Base-by-base conservation (phyloP, 2,888 invertebrate species). In the Subacronicta megacephala region DNA sequence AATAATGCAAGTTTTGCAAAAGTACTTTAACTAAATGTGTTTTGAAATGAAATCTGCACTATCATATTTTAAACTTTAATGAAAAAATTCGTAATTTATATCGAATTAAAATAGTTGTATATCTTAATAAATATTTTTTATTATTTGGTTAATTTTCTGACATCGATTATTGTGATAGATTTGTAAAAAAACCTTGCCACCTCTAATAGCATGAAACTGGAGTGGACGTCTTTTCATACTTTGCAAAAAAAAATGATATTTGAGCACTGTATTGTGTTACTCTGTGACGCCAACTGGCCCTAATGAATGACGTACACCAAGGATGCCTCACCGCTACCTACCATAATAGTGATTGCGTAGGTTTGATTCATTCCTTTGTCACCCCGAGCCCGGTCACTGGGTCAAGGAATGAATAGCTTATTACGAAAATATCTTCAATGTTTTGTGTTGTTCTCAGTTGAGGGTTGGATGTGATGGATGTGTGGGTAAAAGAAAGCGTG, bases 291-390 rank as follows among this genome's bases (percentile, higher is more conserved):
- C 52, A 31, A 41, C 37, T 58, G 38, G 53, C 75, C 69, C 80
- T 82, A 82, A 80, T 83, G 78, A 84, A 82, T 82, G 82, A 80
- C 80, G 80, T 72, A 62, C 64, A 62, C 57, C 51, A 55, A 59
- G 64, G 62, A 68, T 59, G 53, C 17, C 43, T 47, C 62, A 72
- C 59, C 70, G 61, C 4, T 31, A 31, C 17, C 26, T 43, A 23
- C 41, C 63, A 75, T 63, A 72, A 69, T 79, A 80, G 70, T 66
- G 55, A 66, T 62, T 72, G 70, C 71, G 75, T 75, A 69, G 77
- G 72, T 70, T 64, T 75, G 75, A 78, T 74, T 72, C 80, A 69
- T 67, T 78, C 77, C 77, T 80, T 81, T 76, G 75, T 71, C 49
- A 31, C 43, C 26, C 16, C 57, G 74, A 26, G 36, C 20, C 16